Base-by-base conservation (phyloP, 1,140 invertebrate genomes). In the Bombus affinis region DNA sequence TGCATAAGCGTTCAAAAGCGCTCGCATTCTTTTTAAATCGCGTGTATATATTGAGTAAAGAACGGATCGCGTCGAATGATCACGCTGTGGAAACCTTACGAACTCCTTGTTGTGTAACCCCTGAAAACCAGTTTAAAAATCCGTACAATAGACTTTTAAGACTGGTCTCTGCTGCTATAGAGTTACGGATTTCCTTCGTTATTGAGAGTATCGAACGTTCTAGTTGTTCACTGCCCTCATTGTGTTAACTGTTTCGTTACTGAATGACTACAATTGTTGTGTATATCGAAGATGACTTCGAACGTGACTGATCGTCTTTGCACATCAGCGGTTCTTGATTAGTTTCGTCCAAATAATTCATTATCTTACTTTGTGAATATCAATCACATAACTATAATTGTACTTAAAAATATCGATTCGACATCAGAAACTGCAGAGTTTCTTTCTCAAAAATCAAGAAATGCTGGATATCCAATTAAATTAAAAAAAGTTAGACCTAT, bases 51-150 rank as follows among this genome's bases (percentile, higher is more conserved):
- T 53, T n/a, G 39, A 81, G 59, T 3, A 2, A 37, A 66, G 35
- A 66, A 28, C 3, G 6, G 28, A 62, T 18, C 35, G 62, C 37
- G 65, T 77, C 62, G 18, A 22, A 53, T 6, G 47, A 53, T 53
- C 47, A 53, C 47, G 47, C 0, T 18, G 47, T 8, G 47, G 18
- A 25, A 44, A 39, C 76, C 73, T 37, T 28, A 32, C 73, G 32
- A 53, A 13, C 44, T 35, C 4, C 44, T 35, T 13, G 71, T 42
- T 32, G 44, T 13, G 39, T 53, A 76, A 32, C 62, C 22, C 28
- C 28, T 15, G 28, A 35, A 68, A 47, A 68, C 32, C 73, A 53
- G 62, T 77, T 83, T 42, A 68, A 76, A 76, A 83, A 77, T 65
- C 73, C 59, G n/a, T 77, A 68, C 59, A 57, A 77, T 76, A 8